Conservation (phyloP, 2,888 invertebrate species). For the Drosophila atripex region DNA sequence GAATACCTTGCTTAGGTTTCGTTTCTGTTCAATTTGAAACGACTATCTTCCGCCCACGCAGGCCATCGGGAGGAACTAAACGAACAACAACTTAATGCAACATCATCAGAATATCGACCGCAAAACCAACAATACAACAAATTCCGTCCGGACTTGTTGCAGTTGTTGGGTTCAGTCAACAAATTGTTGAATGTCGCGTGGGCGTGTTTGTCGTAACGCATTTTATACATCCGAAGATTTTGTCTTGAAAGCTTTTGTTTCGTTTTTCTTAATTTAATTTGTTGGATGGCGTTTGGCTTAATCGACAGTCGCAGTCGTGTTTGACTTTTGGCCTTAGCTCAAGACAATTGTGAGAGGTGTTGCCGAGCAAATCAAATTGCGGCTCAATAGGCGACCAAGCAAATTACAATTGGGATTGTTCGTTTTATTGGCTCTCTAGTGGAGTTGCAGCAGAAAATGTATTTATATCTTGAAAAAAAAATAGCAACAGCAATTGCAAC, state of each 20-base stretch:
- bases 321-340: constrained; percentile 67
- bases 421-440: constrained; percentile 46
- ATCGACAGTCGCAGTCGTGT: constrained; percentile 59
- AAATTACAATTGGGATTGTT: constrained; percentile 56
- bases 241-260: constrained; percentile 6
- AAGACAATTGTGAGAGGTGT: constrained; percentile 71
- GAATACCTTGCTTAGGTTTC: constrained; percentile 24
- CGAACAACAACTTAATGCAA: constrained; percentile 64
- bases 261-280: constrained; percentile 60
- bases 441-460: constrained; percentile 22
- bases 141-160: constrained; percentile 63
- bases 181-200: constrained; percentile 51
- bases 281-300: constrained; percentile 65
- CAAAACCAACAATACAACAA: constrained; percentile 52
- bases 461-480: constrained; percentile 5
- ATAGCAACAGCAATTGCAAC: constrained; percentile 54
- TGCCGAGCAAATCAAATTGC: constrained; percentile 66
- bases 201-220: constrained; percentile 67
- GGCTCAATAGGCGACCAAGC: constrained; percentile 64
- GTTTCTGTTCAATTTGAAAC: constrained; percentile 31
- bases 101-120: constrained; percentile 58
- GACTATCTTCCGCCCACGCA: constrained; percentile 54
- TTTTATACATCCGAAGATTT: constrained; percentile 50
- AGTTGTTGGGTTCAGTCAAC: constrained; percentile 74
- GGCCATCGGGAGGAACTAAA: constrained; percentile 31